Evolutionary conservation across 2,113 vertebrate species (phyloP), one percentile per base, ranked within the genome.

Genomic region (Gulo gulo): DNA sequence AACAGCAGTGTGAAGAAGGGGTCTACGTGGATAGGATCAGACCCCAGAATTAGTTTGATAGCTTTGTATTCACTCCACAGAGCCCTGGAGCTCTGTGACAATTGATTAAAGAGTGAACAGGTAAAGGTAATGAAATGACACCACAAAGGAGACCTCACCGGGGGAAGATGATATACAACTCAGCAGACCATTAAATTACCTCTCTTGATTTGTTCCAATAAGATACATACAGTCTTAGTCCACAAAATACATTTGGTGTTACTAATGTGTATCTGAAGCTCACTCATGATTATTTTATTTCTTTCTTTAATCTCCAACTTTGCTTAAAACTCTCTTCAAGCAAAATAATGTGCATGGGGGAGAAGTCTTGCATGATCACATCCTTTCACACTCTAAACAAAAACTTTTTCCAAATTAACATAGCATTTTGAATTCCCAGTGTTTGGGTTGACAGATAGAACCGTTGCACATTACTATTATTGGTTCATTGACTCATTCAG

Each of bases 51-150:
- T 83, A 92, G 85, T 61, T 80, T 92, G 86, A 96, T 85, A 92
- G 88, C 59, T 92, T 95, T 94, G 63, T 84, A 82, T 81, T 92
- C 69, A 97, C 45, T 87, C 31, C 80, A 67, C 7, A 81, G 65
- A 97, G 81, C 18, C 92, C 65, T 87, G 23, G 90, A 82, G n/a
- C 63, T 96, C 81, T 87, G 63, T 93, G 67, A 94, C 95, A 96
- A 94, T 26, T 88, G 89, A 88, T 97, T 97, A 96, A 93, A 95
- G 65, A 92, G 34, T 42, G 69, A 96, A 95, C 74, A 94, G 61
- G 74, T 92, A 73, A 52, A 81, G 92, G 65, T 24, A 29, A 93
- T 95, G 47, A 90, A 90, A 84, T 69, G 59, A 47, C 36, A 67
- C 61, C 45, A 67, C 91, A 90, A 96, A 95, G 26, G 39, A 63